Conservation (phyloP, 2,888 invertebrate species). For the Psylliodes chrysocephalus region DNA sequence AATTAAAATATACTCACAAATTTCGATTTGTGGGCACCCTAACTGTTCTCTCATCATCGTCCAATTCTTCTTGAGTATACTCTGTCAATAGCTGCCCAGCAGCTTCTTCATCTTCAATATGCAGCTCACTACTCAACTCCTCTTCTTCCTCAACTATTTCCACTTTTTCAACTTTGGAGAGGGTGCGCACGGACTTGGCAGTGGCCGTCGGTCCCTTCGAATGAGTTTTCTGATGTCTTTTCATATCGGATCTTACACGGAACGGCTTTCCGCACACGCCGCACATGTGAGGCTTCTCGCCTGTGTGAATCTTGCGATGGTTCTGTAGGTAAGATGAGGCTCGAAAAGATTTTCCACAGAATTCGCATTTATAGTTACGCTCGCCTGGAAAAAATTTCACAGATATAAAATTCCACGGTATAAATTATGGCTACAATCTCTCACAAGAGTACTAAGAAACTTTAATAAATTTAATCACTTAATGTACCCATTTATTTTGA, state of each 20-base stretch:
- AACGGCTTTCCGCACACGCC: conserved; percentile 83
- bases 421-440: no score
- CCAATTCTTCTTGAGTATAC: conserved; percentile 55
- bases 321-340: conserved; percentile 87
- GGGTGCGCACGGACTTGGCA: conserved; percentile 31
- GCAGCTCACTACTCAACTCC: conserved; percentile 56
- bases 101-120: conserved; percentile 57
- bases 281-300: conserved; percentile 82
- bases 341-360: conserved; percentile 84
- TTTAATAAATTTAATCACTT: no score
- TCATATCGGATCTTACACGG: conserved; percentile 84
- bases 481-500: no score
- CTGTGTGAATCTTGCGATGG: conserved; percentile 87
- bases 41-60: conserved; percentile 46
- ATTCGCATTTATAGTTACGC: conserved; percentile 86
- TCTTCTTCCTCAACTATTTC: conserved; percentile 50
- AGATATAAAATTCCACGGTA: no score
- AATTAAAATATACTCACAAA: conserved; percentile 47
- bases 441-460: no score
- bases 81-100: conserved; percentile 59
- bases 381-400: conserved; percentile 71
- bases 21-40: conserved; percentile 49
- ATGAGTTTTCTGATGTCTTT: conserved; percentile 82
- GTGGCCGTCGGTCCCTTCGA: conserved; percentile 53
- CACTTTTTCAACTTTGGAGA: conserved; percentile 48